Evolutionary conservation across 2,113 vertebrate species (phyloP).

Genomic region (Mormyrus iriodes): DNA sequence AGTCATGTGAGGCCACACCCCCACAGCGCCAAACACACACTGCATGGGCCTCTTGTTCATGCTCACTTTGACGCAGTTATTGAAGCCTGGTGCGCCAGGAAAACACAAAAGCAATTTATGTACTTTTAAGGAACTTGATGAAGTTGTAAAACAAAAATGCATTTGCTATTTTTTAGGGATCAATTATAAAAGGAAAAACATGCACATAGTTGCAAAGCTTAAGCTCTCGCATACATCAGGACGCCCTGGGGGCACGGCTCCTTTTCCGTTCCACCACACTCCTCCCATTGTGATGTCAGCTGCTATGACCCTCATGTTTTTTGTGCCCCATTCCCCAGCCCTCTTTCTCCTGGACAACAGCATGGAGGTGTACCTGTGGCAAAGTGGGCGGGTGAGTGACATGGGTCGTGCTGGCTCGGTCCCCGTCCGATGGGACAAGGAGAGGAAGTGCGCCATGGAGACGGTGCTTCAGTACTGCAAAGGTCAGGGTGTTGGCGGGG

Average conservation of each 20-base stretch:
- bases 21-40: neutral
- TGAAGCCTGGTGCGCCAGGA: neutral
- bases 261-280: neutral
- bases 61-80: neutral
- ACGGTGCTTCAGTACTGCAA: slow-evolving; percentile 64
- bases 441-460: slow-evolving; percentile 64
- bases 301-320: neutral
- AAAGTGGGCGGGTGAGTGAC: slow-evolving; percentile 43
- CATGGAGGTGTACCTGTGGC: slow-evolving; percentile 71
- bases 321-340: slow-evolving; percentile 40
- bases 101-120: neutral
- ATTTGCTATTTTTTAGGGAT: neutral
- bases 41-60: neutral
- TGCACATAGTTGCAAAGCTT: neutral
- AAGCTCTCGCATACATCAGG: neutral
- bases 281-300: neutral
- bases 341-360: slow-evolving; percentile 67
- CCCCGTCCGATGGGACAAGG: slow-evolving; percentile 48
- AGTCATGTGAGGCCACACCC: slow-evolving; percentile 53
- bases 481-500: slow-evolving; percentile 44
- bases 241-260: neutral
- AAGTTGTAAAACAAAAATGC: neutral
- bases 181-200: neutral
- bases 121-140: neutral
- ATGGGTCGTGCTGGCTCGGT: slow-evolving; percentile 32